A percentile compares a stretch with the other conserved stretches of the same genome.
Evolutionary conservation across 2,888 invertebrate genomes (phyloP).

Genomic region (Aphodius granarius): DNA sequence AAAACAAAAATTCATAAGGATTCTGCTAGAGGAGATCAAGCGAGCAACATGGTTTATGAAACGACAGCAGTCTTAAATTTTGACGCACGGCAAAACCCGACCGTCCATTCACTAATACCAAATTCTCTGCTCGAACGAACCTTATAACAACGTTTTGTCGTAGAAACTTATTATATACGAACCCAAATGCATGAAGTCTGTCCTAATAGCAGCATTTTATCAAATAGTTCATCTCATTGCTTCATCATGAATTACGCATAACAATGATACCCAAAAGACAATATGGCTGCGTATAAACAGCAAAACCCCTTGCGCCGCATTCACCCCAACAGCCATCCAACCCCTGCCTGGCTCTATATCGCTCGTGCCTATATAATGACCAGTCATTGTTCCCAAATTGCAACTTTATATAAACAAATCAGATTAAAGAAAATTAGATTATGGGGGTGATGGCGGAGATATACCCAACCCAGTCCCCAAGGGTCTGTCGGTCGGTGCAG

Average conservation of each 20-base stretch:
- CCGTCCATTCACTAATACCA: no score
- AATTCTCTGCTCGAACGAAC: no score
- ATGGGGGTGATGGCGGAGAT: neutral
- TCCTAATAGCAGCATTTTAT: neutral
- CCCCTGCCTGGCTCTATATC: neutral
- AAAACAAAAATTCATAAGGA: no score
- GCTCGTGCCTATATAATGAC: slow-evolving; percentile 13
- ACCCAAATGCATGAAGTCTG: no score
- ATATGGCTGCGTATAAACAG: neutral
- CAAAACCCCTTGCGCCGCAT: no score
- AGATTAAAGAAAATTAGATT: slow-evolving; percentile 22
- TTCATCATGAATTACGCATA: neutral
- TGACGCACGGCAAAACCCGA: no score
- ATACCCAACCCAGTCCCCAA: no score
- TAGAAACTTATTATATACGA: no score
- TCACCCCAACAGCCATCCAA: neutral
- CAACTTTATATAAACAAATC: slow-evolving; percentile 22
- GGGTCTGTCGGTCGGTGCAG: neutral
- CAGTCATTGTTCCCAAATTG: slow-evolving; percentile 21
- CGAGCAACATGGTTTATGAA: no score
- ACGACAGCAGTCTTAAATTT: no score
- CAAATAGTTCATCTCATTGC: neutral
- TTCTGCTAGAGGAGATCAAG: no score
- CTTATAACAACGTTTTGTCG: no score
- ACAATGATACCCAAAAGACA: neutral